phyloP scores from a whole-genome alignment of 2,888 invertebrate genomes.

The Caenorhabditis uteleia region DNA sequence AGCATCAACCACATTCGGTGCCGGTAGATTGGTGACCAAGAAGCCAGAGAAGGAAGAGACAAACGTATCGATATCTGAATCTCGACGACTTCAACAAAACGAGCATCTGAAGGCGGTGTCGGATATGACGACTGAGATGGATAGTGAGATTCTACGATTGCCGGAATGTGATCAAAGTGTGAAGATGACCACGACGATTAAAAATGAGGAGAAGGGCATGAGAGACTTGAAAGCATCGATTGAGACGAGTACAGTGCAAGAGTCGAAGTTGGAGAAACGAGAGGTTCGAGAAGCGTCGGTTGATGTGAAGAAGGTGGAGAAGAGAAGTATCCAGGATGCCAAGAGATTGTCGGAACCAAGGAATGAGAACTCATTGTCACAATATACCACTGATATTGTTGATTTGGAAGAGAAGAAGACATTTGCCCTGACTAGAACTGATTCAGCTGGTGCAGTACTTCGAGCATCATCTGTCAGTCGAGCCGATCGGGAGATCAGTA shows the following conservation, averaged over 20 bases:
- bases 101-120: conserved; percentile 23
- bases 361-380: conserved; percentile 30
- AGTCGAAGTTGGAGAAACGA: conserved; percentile 12
- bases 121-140: conserved; percentile 35
- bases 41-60: conserved; percentile 33
- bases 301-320: conserved; percentile 21
- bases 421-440: conserved; percentile 25
- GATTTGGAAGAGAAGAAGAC: conserved; percentile 36
- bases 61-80: conserved; percentile 30
- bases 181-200: conserved; percentile 23
- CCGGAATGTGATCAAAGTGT: conserved; percentile 44
- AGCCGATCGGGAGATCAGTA: conserved; percentile 31
- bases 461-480: conserved; percentile 32
- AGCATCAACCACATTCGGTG: conserved; percentile 20
- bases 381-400: conserved; percentile 32
- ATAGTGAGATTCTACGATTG: conserved; percentile 35
- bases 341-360: conserved; percentile 21
- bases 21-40: conserved; percentile 29
- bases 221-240: conserved; percentile 24
- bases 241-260: conserved; percentile 13
- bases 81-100: conserved; percentile 19
- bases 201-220: conserved; percentile 17
- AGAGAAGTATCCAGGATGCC: conserved; percentile 9
- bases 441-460: conserved; percentile 27
- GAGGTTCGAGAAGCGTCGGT: conserved; percentile 19